Evolutionary conservation across 2,797 vertebrate genomes (phyloP), one percentile per base, ranked within the genome.

Genomic region (Florisuga fusca): DNA sequence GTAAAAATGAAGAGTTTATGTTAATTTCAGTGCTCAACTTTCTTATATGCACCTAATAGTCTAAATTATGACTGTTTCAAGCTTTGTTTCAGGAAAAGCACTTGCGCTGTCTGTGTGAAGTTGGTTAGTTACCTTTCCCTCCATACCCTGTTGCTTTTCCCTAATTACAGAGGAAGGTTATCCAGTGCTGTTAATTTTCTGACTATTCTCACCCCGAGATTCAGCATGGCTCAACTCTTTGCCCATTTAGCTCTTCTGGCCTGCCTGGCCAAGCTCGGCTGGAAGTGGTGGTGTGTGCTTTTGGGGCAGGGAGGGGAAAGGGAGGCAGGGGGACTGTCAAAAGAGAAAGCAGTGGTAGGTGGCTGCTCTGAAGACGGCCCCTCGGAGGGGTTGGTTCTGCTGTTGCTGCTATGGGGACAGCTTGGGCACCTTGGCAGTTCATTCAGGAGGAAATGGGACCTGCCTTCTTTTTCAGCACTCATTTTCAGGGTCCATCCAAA

Each of bases 371-470:
- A 58, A 58, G 43, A 73, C 18, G 55, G 33, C 16, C 34, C 50
- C 64, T 46, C 21, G 61, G 66, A 84, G 27, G 34, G 14, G 5
- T 36, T 73, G 71, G 9, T 38, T 75, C 7, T 67, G 43, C 63
- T 79, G 31, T n/a, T 0, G 4, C 45, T 85, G 23, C 25, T 0
- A 0, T 33, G 43, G 22, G 22, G 19, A 25, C 45, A 41, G 25
- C 18, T 7, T 34, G 6, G n/a, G 57, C 14, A 55, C 43, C 50
- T 51, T 51, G 53, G 17, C 0, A 0, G 33, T 59, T 84, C 0
- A 0, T 80, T 83, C 57, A 69, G 81, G 31, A 87, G 48, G 33
- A 74, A 33, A 27, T 45, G 54, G 18, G 19, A 55, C 0, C 0
- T 29, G 23, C 33, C 5, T 48, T 4, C 4, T 43, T 93, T 94